These are phyloP conservation scores for Medauroidea extradentata DNA, from an alignment of 1,140 invertebrate species.

Conservation along the genomic window DNA sequence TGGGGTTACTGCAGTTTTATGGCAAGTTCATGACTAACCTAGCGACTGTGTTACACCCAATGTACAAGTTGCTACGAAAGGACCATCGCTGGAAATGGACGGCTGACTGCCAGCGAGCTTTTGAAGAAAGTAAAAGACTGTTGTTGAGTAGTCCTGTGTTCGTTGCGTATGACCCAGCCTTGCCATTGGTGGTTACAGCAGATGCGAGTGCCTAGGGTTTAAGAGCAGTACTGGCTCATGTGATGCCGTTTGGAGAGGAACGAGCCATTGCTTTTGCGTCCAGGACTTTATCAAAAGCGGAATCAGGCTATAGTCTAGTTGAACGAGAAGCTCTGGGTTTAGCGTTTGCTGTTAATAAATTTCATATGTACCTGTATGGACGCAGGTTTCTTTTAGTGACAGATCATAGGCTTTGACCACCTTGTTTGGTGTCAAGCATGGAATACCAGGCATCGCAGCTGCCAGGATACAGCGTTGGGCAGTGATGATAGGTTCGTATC, in stretches of 20 bases:
- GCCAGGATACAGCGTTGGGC: slow-evolving; percentile 41
- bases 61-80: slow-evolving; percentile 28
- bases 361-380: slow-evolving; percentile 50
- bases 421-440: slow-evolving; percentile 41
- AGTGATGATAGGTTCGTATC: slow-evolving; percentile 32
- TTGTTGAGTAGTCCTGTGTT: not conserved
- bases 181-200: not conserved
- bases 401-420: slow-evolving; percentile 47
- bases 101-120: not conserved
- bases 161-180: not conserved
- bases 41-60: slow-evolving; percentile 21
- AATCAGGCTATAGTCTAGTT: slow-evolving; percentile 47
- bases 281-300: slow-evolving; percentile 38
- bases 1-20: slow-evolving; percentile 26
- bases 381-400: slow-evolving; percentile 44
- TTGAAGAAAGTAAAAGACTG: not conserved
- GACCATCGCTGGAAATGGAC: slow-evolving; percentile 31
- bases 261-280: slow-evolving; percentile 45
- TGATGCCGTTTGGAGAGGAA: slow-evolving; percentile 31
- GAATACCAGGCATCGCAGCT: slow-evolving; percentile 30
- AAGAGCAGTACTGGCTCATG: slow-evolving; percentile 22
- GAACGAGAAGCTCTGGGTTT: slow-evolving; percentile 53
- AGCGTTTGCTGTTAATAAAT: slow-evolving; percentile 48
- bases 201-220: slow-evolving; percentile 12
- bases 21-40: slow-evolving; percentile 29